Conservation (phyloP, 2,888 invertebrate species). For the Zygothrica quintamaculata region DNA sequence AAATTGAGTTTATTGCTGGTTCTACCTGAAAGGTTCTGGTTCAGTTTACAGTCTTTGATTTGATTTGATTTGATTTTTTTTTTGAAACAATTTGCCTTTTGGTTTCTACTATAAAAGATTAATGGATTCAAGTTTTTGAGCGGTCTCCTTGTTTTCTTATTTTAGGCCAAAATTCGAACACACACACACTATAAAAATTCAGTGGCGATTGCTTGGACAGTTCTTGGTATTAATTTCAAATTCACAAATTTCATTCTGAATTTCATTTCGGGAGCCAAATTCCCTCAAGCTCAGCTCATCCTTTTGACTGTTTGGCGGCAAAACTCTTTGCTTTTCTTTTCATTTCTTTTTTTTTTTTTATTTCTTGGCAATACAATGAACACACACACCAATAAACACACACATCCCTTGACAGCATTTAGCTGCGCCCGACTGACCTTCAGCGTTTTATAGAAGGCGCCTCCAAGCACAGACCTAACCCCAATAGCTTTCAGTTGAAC, state of each 20-base stretch:
- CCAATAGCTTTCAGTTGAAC: conserved; percentile 27
- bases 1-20: conserved; percentile 64
- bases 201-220: conserved; percentile 81
- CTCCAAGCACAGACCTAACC: too few species aligned
- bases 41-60: background rate
- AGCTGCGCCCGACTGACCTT: conserved; percentile 66
- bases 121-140: conserved; percentile 55
- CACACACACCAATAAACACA: background rate
- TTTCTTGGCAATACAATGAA: too few species aligned
- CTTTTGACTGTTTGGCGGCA: background rate
- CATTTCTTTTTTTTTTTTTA: conserved; percentile 31
- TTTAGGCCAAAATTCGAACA: conserved; percentile 6
- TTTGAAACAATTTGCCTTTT: conserved; percentile 60
- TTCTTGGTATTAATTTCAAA: conserved; percentile 79
- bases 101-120: conserved; percentile 53
- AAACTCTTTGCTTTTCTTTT: conserved; percentile 24
- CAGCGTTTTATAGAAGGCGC: conserved; percentile 62
- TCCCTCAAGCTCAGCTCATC: conserved; percentile 3
- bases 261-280: conserved; percentile 71
- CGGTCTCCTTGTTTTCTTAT: too few species aligned
- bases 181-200: conserved; percentile 47
- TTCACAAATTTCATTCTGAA: conserved; percentile 72
- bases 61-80: too few species aligned
- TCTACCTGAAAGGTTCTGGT: background rate
- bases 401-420: conserved; percentile 47